Evolutionary conservation across 2,113 vertebrate species (phyloP).

Genomic region (Chionomys nivalis): DNA sequence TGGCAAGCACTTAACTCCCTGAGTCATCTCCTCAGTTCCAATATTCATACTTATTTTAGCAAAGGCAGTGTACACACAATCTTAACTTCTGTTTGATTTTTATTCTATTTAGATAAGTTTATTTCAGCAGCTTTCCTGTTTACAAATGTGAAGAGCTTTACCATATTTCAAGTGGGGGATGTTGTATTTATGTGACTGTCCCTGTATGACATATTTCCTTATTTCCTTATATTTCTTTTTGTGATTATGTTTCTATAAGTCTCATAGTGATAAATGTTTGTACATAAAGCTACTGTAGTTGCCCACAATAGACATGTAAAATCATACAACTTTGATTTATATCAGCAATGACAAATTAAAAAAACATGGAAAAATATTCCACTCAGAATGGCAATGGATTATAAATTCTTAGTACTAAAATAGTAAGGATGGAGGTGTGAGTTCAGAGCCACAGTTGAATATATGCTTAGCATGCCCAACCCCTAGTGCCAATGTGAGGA

Average conservation of each 20-base stretch:
- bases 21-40: neutral
- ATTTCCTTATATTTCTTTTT: neutral
- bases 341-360: neutral
- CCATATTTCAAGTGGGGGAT: neutral
- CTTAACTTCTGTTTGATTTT: neutral
- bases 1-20: neutral
- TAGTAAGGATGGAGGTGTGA: too few relatives aligned
- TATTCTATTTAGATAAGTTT: neutral
- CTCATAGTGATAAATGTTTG: neutral
- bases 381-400: neutral
- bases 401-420: neutral
- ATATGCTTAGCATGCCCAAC: neutral
- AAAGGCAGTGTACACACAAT: neutral
- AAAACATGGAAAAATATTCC: neutral
- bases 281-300: rapidly evolving
- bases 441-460: neutral
- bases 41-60: neutral
- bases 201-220: neutral
- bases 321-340: neutral
- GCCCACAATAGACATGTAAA: neutral
- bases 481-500: neutral
- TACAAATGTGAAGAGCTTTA: neutral
- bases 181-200: neutral
- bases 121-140: neutral
- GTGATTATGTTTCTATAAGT: neutral